Base-by-base conservation (phyloP, 2,888 invertebrate genomes). In the Thecocarcelia acutangulata region DNA sequence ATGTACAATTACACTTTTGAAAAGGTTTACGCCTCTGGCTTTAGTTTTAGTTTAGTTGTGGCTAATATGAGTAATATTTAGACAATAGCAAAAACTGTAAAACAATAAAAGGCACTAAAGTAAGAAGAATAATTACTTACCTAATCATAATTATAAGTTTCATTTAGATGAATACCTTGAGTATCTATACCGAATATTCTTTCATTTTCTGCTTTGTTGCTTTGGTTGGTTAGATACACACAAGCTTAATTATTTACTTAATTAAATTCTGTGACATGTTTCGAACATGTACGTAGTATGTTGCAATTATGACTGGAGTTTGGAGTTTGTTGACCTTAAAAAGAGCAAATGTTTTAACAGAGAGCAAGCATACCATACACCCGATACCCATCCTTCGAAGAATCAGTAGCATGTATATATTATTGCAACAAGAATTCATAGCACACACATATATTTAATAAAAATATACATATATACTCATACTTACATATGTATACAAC, bases 121-220 rank as follows among this genome's bases (percentile, higher is more conserved):
- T 33, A 48, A 46, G 69, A 54, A 72, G 52, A 64, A 69, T 58
- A 68, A 68, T 75, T 74, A 28, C 74, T 74, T 56, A 28, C 74
- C 78, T 56, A 78, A 82, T 82, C 64, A 74, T 82, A 82, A 78
- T 82, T 78, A 82, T 70, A 48, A 78, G 82, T 59, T 70, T 59
- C 54, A 63, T 72, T 69, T 69, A 66, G 28, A 42, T 40, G 33
- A 70, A 50, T 24, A 15, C 37, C 52, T 72, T 50, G 13, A 44
- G 5, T 21, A 37, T 44, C n/a, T 59, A 37, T 52, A 52, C 48
- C 21, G 54, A 33, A 24, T 19, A 42, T 59, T 44, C 12, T 24
- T 54, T 42, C 17, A n/a, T 48, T 12, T 44, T 19, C n/a, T 13
- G 37, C 15, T 1, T 52, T n/a, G 28, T 63, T 28, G 48, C 40